Evolutionary conservation across 2,888 invertebrate species (phyloP).

Genomic region (Spilarctia lutea): DNA sequence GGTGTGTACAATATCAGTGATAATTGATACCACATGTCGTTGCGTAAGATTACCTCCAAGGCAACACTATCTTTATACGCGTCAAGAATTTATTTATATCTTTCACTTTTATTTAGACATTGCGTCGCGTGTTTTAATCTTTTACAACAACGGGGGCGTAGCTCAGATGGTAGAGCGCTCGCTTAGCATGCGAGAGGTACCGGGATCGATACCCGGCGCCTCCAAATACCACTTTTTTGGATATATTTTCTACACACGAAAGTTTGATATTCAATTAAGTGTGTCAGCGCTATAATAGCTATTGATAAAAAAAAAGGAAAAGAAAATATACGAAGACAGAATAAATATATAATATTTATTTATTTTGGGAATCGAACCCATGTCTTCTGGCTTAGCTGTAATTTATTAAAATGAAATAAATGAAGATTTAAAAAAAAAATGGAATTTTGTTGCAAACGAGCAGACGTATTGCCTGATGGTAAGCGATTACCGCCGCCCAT

Average conservation of each 20-base stretch:
- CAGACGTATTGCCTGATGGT: too few relatives aligned
- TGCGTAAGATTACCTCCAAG: constrained; percentile 32
- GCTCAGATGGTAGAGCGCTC: constrained; percentile 88
- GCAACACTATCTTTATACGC: constrained; percentile 24
- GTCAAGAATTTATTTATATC: constrained; percentile 20
- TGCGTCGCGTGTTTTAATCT: constrained; percentile 6
- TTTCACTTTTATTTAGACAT: constrained; percentile 15
- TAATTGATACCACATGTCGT: constrained; percentile 24
- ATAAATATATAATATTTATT: too few relatives aligned
- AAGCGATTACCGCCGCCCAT: too few relatives aligned
- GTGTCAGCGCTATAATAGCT: not conserved
- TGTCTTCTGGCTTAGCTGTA: too few relatives aligned
- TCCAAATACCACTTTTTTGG: constrained; percentile 59
- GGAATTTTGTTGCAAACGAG: too few relatives aligned
- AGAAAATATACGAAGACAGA: too few relatives aligned
- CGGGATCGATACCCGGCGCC: constrained; percentile 87
- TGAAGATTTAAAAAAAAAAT: too few relatives aligned
- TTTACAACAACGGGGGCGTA: constrained; percentile 75
- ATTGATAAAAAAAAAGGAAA: too few relatives aligned
- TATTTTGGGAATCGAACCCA: too few relatives aligned
- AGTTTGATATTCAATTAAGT: not conserved
- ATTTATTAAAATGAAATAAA: too few relatives aligned
- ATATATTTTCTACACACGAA: not conserved
- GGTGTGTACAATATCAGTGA: constrained; percentile 20
- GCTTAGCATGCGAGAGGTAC: constrained; percentile 87